Base-by-base conservation (phyloP, 1,140 invertebrate genomes). In the Diabrotica virgifera region DNA sequence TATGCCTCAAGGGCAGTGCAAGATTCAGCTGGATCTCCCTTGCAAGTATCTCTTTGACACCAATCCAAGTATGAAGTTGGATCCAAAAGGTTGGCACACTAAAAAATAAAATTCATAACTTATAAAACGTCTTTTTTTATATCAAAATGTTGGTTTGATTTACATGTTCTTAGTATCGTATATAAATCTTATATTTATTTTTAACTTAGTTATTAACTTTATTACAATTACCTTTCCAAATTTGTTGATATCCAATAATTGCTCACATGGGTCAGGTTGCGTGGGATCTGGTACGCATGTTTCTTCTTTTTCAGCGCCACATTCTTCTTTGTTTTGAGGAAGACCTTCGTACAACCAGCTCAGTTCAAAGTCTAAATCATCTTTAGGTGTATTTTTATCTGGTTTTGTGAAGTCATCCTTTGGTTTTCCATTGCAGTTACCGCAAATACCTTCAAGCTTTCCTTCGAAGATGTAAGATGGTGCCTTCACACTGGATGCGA, bases 361-460 rank as follows among this genome's bases (percentile, higher is more conserved):
- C 52, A 82, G 76, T 0, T 84, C 85, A 70, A 89, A 87, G 51
- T 86, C 82, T 37, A 84, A 72, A 2, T 79, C 70, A 55, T 82
- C 76, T 6, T 78, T 60, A 11, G 74, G 70, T 71, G 80, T 74
- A 13, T 78, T 75, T 0, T 84, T 84, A 52, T 84, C 78, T 8
- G 80, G 79, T 63, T 83, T 84, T n/a, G 78, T 82, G 24, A 90
- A 72, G 72, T 91, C 89, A 72, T 89, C 85, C 0, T 83, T 78
- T 9, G 81, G 76, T 72, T 90, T 82, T 9, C 83, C 82, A 68
- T 92, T 90, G 74, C 92, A 94, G 67, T 87, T 84, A 58, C 91
- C 91, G 76, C 92, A 94, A 0, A 94, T 77, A 50, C 92, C 92
- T 78, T 92, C 89, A 37, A 89, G 86, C 59, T 85, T 85, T 63